Conservation (phyloP, 30 jellyfish, hydroid and myxozoan species). For the Turritopsis rubra region DNA sequence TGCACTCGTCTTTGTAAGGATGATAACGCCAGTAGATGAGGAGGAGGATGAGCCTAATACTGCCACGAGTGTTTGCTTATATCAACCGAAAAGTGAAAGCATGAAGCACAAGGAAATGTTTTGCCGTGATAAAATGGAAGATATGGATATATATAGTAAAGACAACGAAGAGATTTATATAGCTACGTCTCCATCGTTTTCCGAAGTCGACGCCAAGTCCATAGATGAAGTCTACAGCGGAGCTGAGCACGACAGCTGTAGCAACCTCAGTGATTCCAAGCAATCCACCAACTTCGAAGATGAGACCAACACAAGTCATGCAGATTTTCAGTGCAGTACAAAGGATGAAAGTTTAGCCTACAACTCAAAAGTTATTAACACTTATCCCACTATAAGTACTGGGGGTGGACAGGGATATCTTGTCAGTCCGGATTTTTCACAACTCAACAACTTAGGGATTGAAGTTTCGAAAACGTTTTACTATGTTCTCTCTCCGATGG, state of each 20-base stretch:
- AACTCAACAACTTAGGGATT: conserved; percentile 18
- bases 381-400: conserved; percentile 12
- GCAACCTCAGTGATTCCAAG: neutral
- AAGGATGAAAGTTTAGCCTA: neutral
- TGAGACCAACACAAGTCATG: neutral
- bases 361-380: neutral
- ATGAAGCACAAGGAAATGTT: neutral
- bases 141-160: conserved; percentile 12
- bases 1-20: neutral
- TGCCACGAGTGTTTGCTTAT: neutral
- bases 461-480: conserved; percentile 26
- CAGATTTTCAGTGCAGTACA: neutral
- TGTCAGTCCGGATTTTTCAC: conserved; percentile 21
- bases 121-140: neutral
- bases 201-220: conserved; percentile 1
- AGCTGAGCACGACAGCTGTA: conserved; percentile 1
- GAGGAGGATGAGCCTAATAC: neutral
- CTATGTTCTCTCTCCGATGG: conserved; percentile 36
- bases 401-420: conserved; percentile 27
- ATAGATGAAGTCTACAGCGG: neutral
- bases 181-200: conserved; percentile 37
- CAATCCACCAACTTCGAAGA: neutral
- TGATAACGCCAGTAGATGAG: neutral
- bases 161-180: conserved; percentile 21
- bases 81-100: neutral